Evolutionary conservation across 2,888 invertebrate species (phyloP), one percentile per base, ranked within the genome.

Genomic region (Timema cristinae): DNA sequence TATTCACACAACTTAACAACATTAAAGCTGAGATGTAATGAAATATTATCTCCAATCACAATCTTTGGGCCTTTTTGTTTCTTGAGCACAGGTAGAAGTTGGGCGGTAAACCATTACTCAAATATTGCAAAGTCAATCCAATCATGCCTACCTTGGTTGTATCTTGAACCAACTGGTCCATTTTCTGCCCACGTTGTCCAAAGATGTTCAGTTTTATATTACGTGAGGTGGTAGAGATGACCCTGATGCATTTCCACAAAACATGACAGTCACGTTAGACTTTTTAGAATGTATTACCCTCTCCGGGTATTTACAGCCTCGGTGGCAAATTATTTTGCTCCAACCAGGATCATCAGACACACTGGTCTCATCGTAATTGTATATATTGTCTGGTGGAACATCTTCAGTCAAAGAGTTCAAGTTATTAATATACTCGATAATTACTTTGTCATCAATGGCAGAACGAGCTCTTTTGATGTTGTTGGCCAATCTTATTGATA

Each of bases 131-230:
- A 50, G 73, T 81, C 81, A 73, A 82, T 79, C 81, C 81, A 82
- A 4, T 81, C 83, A 66, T 78, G 79, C 67, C 74, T 73, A 5
- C 80, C 78, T 1, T 81, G 52, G 75, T 82, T 83, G 75, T 82
- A 84, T 8, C 80, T 69, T 72, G 79, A 59, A 66, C 78, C 75
- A 67, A 67, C 15, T 47, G 82, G 82, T 11, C 83, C 83, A 68
- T 79, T 79, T 75, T 76, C 75, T 7, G 76, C 78, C 83, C 83
- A 84, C 9, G 79, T 78, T 59, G 79, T 73, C 76, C 79, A 82
- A 13, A 83, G 63, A 72, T 81, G 70, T 71, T 77, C 76, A 2
- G 81, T 77, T 76, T 83, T 84, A 75, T 83, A 82, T 81, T 7
- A 82, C 79, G 75, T 82, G 83, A 50, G 77, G 77, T 6, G 82